Evolutionary conservation across 2,797 vertebrate species (phyloP).

Genomic region (Bovichtus variegatus): DNA sequence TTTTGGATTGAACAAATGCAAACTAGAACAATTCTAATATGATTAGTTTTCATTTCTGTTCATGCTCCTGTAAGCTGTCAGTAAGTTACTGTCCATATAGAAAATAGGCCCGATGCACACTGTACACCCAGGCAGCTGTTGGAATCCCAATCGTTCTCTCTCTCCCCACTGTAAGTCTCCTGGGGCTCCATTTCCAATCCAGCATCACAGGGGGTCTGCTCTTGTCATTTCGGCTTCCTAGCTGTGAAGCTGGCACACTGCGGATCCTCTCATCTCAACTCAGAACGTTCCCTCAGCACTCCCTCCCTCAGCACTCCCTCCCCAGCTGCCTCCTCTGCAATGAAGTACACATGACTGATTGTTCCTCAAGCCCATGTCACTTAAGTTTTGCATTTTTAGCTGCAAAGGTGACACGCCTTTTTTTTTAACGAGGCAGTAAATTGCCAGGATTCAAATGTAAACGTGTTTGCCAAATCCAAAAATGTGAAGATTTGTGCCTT

Average conservation of each 20-base stretch:
- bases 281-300: constrained; percentile 11
- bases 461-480: background rate
- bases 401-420: background rate
- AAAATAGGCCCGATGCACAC: no score
- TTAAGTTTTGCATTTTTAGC: constrained; percentile 1
- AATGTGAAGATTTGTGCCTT: background rate
- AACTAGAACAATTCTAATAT: background rate
- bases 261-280: constrained; percentile 40
- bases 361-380: background rate
- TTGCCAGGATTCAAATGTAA: background rate
- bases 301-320: constrained; percentile 4
- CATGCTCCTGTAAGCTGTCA: background rate
- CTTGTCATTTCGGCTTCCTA: constrained; percentile 33
- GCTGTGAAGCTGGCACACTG: constrained; percentile 20
- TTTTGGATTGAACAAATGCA: background rate
- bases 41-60: background rate
- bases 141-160: background rate
- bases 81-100: background rate
- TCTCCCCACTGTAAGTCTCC: background rate
- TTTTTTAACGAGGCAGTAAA: no score
- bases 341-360: background rate
- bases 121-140: background rate
- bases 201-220: constrained; percentile 23
- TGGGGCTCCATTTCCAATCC: constrained; percentile 17
- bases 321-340: no score